phyloP scores from a whole-genome alignment of 1,140 invertebrate species.

The Psix sp. region DNA sequence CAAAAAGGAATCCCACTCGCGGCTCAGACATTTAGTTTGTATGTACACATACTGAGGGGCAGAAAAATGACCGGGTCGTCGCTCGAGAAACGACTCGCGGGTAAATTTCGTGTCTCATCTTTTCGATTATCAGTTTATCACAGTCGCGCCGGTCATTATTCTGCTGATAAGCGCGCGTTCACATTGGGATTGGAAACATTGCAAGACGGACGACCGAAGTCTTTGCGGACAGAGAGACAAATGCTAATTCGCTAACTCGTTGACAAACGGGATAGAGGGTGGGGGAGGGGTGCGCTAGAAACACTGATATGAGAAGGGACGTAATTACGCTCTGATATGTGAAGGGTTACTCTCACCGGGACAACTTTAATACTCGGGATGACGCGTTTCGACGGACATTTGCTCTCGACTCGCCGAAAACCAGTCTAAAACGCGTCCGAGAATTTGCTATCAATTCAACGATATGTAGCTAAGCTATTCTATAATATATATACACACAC shows the following conservation, averaged over 20 bases:
- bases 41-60: slow-evolving; percentile 36
- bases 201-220: slow-evolving; percentile 35
- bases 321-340: slow-evolving; percentile 75
- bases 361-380: slow-evolving; percentile 70
- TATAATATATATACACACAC: slow-evolving; percentile 20
- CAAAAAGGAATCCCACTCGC: slow-evolving; percentile 67
- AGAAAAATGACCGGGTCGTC: slow-evolving; percentile 17
- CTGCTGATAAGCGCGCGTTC: slow-evolving; percentile 10
- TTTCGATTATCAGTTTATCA: too few relatives aligned
- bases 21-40: slow-evolving; percentile 67
- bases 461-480: slow-evolving; percentile 68
- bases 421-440: slow-evolving; percentile 64
- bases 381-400: slow-evolving; percentile 11
- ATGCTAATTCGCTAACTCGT: slow-evolving; percentile 28
- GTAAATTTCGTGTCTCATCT: too few relatives aligned
- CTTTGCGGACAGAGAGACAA: slow-evolving; percentile 42
- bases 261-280: slow-evolving; percentile 10
- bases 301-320: slow-evolving; percentile 75
- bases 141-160: slow-evolving; percentile 27
- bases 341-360: slow-evolving; percentile 55
- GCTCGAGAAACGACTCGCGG: too few relatives aligned
- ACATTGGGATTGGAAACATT: slow-evolving; percentile 24
- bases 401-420: slow-evolving; percentile 31
- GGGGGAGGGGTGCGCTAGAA: slow-evolving; percentile 62
- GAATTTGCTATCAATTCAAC: slow-evolving; percentile 67